A percentile compares a stretch with the other conserved stretches of the same genome.
These are phyloP conservation scores for Hippocampus comes DNA, from an alignment of 2,113 vertebrate species.

Conservation along the genomic window DNA sequence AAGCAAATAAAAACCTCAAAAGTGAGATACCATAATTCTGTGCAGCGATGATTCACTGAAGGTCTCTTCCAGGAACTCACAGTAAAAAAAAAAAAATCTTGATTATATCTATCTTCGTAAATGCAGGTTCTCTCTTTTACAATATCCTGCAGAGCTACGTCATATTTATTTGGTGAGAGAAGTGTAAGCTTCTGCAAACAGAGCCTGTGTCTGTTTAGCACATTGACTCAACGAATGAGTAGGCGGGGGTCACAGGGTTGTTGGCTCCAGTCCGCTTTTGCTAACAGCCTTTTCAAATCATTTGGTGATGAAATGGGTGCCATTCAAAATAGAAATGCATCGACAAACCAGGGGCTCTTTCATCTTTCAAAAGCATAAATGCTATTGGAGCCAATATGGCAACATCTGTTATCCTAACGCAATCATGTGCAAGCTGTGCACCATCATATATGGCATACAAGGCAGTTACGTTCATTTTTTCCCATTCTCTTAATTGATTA, in stretches of 20 bases:
- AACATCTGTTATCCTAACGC: conserved; percentile 61
- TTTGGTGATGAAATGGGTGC: conserved; percentile 70
- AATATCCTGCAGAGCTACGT: neutral
- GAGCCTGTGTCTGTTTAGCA: conserved; percentile 55
- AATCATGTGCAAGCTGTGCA: conserved; percentile 32
- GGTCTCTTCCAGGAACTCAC: neutral
- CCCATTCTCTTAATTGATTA: conserved; percentile 60
- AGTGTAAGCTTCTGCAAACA: conserved; percentile 32
- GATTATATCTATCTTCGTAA: neutral
- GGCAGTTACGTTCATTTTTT: conserved; percentile 41
- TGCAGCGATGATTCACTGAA: no score
- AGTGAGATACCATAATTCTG: neutral
- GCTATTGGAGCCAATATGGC: conserved; percentile 56
- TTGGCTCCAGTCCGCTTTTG: conserved; percentile 59
- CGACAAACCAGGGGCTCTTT: conserved; percentile 61
- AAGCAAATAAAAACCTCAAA: neutral
- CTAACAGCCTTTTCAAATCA: conserved; percentile 69
- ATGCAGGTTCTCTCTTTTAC: neutral
- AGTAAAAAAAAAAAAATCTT: neutral
- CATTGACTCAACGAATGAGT: conserved; percentile 55
- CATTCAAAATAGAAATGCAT: conserved; percentile 70
- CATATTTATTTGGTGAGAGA: conserved; percentile 33
- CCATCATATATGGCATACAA: conserved; percentile 32
- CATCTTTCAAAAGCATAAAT: conserved; percentile 62
- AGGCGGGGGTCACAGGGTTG: conserved; percentile 51